Evolutionary conservation across 2,888 invertebrate species (phyloP).

Genomic region (Baccha elongata): DNA sequence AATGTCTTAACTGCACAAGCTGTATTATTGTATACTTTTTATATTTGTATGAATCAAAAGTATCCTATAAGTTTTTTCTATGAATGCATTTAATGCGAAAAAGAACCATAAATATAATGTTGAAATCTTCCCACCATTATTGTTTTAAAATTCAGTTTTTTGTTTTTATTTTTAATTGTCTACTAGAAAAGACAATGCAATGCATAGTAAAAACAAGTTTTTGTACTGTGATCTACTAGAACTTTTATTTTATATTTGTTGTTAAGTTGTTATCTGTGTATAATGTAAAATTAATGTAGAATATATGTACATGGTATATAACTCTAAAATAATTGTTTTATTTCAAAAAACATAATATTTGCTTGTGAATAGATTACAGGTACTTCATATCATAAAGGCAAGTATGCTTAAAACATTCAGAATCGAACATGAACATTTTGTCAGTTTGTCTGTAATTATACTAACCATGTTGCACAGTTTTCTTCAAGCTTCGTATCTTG

Average conservation of each 20-base stretch:
- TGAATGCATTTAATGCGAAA: conserved; percentile 59
- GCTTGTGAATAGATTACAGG: too few species aligned
- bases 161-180: conserved; percentile 24
- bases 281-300: conserved; percentile 51
- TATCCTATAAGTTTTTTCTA: conserved; percentile 50
- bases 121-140: conserved; percentile 62
- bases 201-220: conserved; percentile 34
- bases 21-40: conserved; percentile 51
- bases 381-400: too few species aligned
- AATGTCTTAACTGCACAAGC: conserved; percentile 39
- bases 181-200: conserved; percentile 20
- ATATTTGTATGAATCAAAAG: conserved; percentile 31
- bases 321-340: not conserved
- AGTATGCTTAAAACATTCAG: too few species aligned
- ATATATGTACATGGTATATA: conserved; percentile 20
- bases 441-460: too few species aligned
- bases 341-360: too few species aligned
- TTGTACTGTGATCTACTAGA: conserved; percentile 65
- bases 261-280: conserved; percentile 44
- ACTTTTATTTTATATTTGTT: conserved; percentile 13
- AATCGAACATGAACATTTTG: too few species aligned
- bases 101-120: conserved; percentile 35
- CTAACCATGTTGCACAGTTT: too few species aligned
- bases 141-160: conserved; percentile 16
- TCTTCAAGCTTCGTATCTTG: too few species aligned